These are phyloP conservation scores for Xiphophorus hellerii DNA, from an alignment of 2,113 vertebrate genomes.

Conservation along the genomic window DNA sequence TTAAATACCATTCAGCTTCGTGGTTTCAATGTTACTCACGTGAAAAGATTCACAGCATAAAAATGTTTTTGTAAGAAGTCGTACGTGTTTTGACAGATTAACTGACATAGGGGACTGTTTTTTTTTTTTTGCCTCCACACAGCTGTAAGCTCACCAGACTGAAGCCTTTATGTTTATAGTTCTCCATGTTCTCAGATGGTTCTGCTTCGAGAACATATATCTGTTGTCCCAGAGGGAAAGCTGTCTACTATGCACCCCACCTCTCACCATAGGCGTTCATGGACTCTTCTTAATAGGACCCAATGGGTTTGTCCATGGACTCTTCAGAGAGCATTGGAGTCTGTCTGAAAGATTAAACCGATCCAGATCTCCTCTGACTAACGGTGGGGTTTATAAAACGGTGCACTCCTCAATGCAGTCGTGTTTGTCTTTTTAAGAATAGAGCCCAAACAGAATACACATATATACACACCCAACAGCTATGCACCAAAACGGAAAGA, in stretches of 20 bases:
- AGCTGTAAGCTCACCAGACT: too few species aligned
- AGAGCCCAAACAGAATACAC: not conserved
- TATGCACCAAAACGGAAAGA: not conserved
- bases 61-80: too few species aligned
- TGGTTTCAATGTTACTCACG: too few species aligned
- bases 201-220: not conserved
- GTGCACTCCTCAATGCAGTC: not conserved
- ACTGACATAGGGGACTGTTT: too few species aligned
- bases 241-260: not conserved
- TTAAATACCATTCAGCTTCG: too few species aligned
- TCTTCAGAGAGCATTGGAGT: not conserved
- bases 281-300: not conserved
- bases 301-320: not conserved
- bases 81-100: too few species aligned
- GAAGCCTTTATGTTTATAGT: too few species aligned
- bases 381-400: not conserved
- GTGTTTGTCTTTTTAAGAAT: not conserved
- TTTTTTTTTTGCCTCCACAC: too few species aligned
- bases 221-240: not conserved
- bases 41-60: too few species aligned
- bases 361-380: not conserved
- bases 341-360: not conserved
- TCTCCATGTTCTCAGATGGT: too few species aligned
- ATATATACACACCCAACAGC: not conserved
- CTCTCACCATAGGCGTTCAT: not conserved